Percentiles rank a stretch among this genome's conserved stretches.
Conservation (phyloP, 2,888 invertebrate species). For the Theodoxus fluviatilis region DNA sequence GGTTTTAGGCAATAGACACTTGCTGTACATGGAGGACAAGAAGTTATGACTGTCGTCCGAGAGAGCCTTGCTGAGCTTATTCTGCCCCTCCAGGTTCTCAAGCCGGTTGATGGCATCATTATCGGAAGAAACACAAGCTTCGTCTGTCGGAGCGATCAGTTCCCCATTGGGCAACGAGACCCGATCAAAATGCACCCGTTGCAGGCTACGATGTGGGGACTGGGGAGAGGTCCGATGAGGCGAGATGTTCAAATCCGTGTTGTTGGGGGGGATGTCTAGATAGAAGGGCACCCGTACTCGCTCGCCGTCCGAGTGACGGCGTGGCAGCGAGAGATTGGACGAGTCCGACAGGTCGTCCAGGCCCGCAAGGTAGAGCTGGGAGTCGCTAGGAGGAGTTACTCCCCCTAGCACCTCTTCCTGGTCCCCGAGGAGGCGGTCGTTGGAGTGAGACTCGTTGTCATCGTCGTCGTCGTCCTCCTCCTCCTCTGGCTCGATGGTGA, state of each 20-base stretch:
- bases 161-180: conserved; percentile 34
- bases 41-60: conserved; percentile 35
- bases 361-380: not conserved
- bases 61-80: conserved; percentile 32
- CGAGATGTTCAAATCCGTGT: too few relatives aligned
- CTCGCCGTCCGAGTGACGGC: too few relatives aligned
- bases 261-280: too few relatives aligned
- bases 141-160: conserved; percentile 30
- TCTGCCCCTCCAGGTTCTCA: conserved; percentile 22
- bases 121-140: conserved; percentile 27
- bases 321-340: too few relatives aligned
- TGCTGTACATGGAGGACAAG: conserved; percentile 36
- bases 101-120: conserved; percentile 26
- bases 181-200: conserved; percentile 9
- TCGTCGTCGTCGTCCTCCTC: conserved; percentile 26
- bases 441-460: conserved; percentile 23
- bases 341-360: not conserved
- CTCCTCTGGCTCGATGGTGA: conserved; percentile 16
- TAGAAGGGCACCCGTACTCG: too few relatives aligned
- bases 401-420: not conserved
- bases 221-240: too few relatives aligned
- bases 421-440: conserved; percentile 20
- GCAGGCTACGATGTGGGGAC: conserved; percentile 17
- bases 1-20: conserved; percentile 34
- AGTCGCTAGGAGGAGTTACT: not conserved